These are phyloP conservation scores for Magallana nippona DNA, from an alignment of 2,888 invertebrate genomes.

Conservation along the genomic window DNA sequence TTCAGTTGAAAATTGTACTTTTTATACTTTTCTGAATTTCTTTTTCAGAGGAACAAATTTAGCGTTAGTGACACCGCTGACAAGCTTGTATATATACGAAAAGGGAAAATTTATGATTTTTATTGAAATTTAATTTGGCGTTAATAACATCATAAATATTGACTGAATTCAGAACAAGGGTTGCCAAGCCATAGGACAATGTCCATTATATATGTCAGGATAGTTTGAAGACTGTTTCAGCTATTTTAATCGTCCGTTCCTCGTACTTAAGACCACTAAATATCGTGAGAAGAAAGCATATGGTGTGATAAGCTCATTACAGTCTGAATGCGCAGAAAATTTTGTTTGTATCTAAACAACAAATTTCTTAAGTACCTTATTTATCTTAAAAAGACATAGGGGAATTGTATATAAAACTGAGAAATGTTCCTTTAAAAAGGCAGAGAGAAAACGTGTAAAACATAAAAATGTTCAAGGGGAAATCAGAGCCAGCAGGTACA, in stretches of 20 bases:
- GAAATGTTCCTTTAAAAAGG: too few relatives aligned
- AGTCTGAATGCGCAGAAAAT: background rate
- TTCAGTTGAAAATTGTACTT: background rate
- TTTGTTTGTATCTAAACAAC: background rate
- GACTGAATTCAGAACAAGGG: background rate
- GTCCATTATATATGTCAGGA: background rate
- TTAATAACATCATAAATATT: background rate
- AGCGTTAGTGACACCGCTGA: background rate
- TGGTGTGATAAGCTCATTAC: conserved; percentile 27
- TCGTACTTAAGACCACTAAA: background rate
- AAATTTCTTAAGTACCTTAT: background rate
- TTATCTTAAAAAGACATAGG: too few relatives aligned
- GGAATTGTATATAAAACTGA: too few relatives aligned
- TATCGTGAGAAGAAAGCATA: background rate
- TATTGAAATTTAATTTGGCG: background rate
- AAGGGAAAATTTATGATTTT: background rate
- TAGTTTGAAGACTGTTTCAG: background rate
- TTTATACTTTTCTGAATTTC: background rate
- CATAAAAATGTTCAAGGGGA: too few relatives aligned
- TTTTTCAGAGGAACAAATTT: background rate
- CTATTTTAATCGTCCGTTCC: background rate
- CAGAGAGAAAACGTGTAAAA: too few relatives aligned
- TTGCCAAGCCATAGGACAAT: background rate
- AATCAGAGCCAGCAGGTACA: too few relatives aligned
- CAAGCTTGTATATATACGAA: background rate